Percentiles rank a stretch among this genome's conserved stretches.
Evolutionary conservation across 2,113 vertebrate species (phyloP).

Genomic region (Peromyscus leucopus): DNA sequence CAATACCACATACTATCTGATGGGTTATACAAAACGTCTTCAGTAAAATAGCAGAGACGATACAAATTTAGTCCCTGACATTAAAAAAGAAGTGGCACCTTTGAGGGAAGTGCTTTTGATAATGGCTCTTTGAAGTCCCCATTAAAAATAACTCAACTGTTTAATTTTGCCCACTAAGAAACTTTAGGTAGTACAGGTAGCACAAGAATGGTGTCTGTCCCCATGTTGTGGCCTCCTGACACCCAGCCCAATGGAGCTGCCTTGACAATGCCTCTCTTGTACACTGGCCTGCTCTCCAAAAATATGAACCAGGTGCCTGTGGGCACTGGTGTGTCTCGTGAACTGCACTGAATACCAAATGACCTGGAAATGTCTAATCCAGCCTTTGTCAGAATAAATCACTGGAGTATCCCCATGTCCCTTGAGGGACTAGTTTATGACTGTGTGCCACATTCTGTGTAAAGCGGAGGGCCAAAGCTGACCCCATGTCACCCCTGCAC

Average conservation of each 20-base stretch:
- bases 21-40: slow-evolving; percentile 24
- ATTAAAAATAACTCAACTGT: background rate
- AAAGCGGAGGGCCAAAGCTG: background rate
- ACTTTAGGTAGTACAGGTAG: background rate
- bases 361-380: slow-evolving; percentile 73
- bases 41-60: slow-evolving; percentile 51
- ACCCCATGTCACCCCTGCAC: background rate
- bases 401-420: slow-evolving; percentile 7
- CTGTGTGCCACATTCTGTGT: background rate
- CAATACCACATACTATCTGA: slow-evolving; percentile 18
- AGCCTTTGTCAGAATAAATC: slow-evolving; percentile 76
- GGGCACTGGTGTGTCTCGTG: slow-evolving; percentile 55
- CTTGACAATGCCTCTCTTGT: background rate
- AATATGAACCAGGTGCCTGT: slow-evolving; percentile 64
- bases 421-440: slow-evolving; percentile 28
- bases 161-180: background rate
- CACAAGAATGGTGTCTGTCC: background rate
- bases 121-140: slow-evolving; percentile 28
- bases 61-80: slow-evolving; percentile 37
- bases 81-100: slow-evolving; percentile 39
- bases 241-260: background rate
- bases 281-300: slow-evolving; percentile 29
- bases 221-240: background rate
- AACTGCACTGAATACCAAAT: slow-evolving; percentile 54
- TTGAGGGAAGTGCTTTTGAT: slow-evolving; percentile 31